Percentiles rank a stretch among this genome's conserved stretches.
Evolutionary conservation across 2,113 vertebrate genomes (phyloP).

Genomic region (Typhlomys cinereus): DNA sequence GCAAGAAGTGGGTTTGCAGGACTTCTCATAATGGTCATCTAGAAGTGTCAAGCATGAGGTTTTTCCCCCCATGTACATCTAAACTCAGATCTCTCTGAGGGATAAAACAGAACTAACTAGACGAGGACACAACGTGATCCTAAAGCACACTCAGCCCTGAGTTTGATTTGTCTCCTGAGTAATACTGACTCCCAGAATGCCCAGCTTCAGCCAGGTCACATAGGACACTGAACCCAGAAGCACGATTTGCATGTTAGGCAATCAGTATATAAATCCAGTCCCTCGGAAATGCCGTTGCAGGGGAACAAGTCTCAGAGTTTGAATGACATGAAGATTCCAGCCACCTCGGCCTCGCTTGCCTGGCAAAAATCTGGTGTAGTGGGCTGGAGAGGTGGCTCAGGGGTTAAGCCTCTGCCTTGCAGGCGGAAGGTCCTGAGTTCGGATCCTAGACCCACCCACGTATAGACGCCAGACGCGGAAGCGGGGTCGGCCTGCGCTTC

Average conservation of each 20-base stretch:
- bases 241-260: background rate
- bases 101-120: constrained; percentile 59
- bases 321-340: background rate
- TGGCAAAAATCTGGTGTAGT: constrained; percentile 21
- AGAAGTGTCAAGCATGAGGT: constrained; percentile 79
- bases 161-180: constrained; percentile 52
- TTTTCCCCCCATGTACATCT: background rate
- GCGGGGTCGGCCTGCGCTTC: no score
- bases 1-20: constrained; percentile 75
- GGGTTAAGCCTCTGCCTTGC: no score
- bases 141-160: background rate
- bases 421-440: no score
- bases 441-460: no score
- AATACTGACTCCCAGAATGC: constrained; percentile 31
- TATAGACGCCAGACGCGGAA: no score
- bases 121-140: constrained; percentile 57
- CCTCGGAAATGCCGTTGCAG: background rate
- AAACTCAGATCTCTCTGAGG: constrained; percentile 68
- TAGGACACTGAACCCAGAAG: background rate
- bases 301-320: background rate
- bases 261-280: background rate
- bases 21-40: constrained; percentile 69
- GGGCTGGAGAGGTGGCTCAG: no score
- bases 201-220: background rate
- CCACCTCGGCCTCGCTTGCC: background rate